Percentiles rank a stretch among this genome's conserved stretches.
Evolutionary conservation across 2,113 vertebrate genomes (phyloP).

Genomic region (Phalacrocorax carbo): DNA sequence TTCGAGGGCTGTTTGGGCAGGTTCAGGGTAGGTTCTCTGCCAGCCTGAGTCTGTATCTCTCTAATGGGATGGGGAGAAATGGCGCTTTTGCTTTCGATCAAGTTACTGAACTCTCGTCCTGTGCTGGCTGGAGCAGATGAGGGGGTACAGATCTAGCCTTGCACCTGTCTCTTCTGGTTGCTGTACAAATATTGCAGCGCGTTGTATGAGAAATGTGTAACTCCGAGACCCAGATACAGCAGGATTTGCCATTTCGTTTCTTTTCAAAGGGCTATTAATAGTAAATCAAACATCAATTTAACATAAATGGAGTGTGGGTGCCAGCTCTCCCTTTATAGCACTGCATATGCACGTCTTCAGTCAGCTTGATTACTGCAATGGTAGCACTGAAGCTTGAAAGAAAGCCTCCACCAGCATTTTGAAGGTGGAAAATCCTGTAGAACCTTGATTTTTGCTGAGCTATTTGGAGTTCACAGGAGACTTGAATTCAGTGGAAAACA

Average conservation of each 20-base stretch:
- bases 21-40: background rate
- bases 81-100: background rate
- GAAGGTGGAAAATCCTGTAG: background rate
- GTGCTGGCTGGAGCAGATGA: background rate
- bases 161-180: background rate
- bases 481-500: background rate
- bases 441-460: background rate
- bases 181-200: background rate
- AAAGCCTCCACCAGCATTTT: background rate
- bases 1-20: background rate
- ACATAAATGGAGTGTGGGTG: background rate
- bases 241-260: background rate
- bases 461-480: background rate
- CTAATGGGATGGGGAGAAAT: background rate
- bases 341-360: background rate
- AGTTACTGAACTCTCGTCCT: background rate
- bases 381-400: background rate
- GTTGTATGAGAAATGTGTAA: background rate
- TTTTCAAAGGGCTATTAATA: conserved; percentile 27
- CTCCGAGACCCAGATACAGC: background rate
- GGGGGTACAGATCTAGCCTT: background rate
- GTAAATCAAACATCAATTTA: conserved; percentile 31
- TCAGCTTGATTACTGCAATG: background rate
- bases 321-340: background rate
- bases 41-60: background rate